phyloP scores from a whole-genome alignment of 2,113 vertebrate genomes.

The Phrynosoma platyrhinos region DNA sequence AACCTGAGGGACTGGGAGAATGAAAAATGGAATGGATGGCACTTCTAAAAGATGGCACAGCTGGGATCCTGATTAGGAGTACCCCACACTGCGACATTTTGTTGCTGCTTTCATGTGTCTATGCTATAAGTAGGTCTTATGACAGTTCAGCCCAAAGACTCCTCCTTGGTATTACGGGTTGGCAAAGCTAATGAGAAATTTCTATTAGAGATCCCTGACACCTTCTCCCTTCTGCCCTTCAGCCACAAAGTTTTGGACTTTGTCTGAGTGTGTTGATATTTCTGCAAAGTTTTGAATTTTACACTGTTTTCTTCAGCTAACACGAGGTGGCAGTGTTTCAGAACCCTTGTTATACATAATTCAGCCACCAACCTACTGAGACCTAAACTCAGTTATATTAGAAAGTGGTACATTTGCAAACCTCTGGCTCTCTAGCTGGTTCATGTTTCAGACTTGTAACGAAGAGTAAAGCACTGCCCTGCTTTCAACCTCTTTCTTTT shows the following conservation, averaged over 20 bases:
- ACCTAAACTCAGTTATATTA: neutral
- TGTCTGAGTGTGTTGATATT: neutral
- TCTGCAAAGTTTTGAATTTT: accelerated
- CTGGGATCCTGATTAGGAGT: neutral
- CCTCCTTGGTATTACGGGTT: too few relatives aligned
- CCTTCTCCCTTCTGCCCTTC: too few relatives aligned
- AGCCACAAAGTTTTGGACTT: neutral
- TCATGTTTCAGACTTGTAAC: neutral
- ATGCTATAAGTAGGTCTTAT: neutral
- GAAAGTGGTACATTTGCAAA: accelerated
- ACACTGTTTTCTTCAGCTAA: constrained; percentile 26
- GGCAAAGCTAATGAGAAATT: neutral
- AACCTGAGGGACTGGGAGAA: neutral
- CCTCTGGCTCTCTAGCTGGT: neutral
- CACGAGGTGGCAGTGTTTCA: constrained; percentile 72
- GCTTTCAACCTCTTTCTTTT: accelerated
- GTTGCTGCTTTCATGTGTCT: neutral
- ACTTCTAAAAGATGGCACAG: neutral
- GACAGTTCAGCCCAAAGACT: neutral
- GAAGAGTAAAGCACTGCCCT: accelerated
- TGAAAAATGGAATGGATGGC: neutral
- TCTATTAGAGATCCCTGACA: neutral
- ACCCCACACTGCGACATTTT: too few relatives aligned
- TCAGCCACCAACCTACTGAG: neutral
- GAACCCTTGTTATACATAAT: neutral